Conservation (phyloP, 2,797 vertebrate genomes). For the Scarus forsteni region DNA sequence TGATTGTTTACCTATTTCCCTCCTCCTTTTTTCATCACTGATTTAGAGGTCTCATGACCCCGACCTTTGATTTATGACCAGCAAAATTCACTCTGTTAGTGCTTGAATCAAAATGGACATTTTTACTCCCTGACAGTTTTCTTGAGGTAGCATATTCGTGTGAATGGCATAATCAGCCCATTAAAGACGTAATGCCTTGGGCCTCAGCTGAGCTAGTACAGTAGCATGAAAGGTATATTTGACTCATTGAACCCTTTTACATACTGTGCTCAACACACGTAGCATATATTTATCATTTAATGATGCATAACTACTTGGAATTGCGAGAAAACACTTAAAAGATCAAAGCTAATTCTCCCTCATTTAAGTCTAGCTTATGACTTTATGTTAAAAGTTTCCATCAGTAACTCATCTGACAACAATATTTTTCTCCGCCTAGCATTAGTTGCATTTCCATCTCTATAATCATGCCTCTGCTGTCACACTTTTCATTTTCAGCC, state of each 20-base stretch:
- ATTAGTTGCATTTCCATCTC: slow-evolving; percentile 22
- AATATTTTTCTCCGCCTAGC: slow-evolving; percentile 18
- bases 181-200: too few species aligned
- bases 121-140: too few species aligned
- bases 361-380: slow-evolving; percentile 10
- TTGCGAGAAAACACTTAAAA: not conserved
- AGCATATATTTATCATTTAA: slow-evolving; percentile 4
- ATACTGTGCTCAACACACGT: not conserved
- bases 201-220: too few species aligned
- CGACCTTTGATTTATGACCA: too few species aligned
- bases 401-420: slow-evolving; percentile 13
- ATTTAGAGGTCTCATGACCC: too few species aligned
- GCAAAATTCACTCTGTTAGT: too few species aligned
- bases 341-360: not conserved
- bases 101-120: too few species aligned
- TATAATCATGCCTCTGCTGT: slow-evolving; percentile 34
- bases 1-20: too few species aligned
- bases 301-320: slow-evolving; percentile 11
- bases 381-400: slow-evolving; percentile 2
- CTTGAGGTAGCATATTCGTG: too few species aligned
- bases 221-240: not conserved
- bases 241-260: slow-evolving; percentile 1
- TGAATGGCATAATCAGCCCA: too few species aligned
- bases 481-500: slow-evolving; percentile 51
- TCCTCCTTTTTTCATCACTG: too few species aligned